Conservation (phyloP, 2,888 invertebrate species). For the Epinotia bilunana region DNA sequence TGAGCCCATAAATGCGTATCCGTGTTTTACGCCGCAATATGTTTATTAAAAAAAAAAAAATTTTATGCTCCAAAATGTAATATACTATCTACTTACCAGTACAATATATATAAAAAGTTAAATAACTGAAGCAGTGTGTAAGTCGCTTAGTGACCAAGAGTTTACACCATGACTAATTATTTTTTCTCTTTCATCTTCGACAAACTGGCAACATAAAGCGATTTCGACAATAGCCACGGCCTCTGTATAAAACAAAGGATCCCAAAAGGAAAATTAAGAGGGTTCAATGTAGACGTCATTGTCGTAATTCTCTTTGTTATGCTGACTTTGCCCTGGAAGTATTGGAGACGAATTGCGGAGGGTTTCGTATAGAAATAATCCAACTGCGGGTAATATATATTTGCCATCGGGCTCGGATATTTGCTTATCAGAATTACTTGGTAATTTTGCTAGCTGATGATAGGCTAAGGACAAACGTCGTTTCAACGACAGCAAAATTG, state of each 20-base stretch:
- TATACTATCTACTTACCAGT: neutral
- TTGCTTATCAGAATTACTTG: slow-evolving; percentile 40
- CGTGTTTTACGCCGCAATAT: neutral
- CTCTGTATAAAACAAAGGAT: slow-evolving; percentile 67
- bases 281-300: slow-evolving; percentile 61
- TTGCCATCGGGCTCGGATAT: slow-evolving; percentile 34
- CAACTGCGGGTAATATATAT: slow-evolving; percentile 44
- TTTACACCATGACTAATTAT: slow-evolving; percentile 66
- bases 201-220: slow-evolving; percentile 63
- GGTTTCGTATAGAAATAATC: slow-evolving; percentile 46
- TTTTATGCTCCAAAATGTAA: neutral
- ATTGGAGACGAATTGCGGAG: slow-evolving; percentile 51
- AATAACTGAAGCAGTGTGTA: neutral
- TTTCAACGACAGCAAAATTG: slow-evolving; percentile 10
- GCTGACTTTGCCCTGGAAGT: slow-evolving; percentile 51
- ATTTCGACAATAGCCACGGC: slow-evolving; percentile 65
- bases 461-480: neutral
- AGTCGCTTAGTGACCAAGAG: slow-evolving; percentile 48
- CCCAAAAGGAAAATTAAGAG: slow-evolving; percentile 66
- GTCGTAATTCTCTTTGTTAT: slow-evolving; percentile 69
- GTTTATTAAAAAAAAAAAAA: neutral
- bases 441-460: slow-evolving; percentile 20
- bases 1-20: slow-evolving; percentile 18
- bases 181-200: slow-evolving; percentile 67
- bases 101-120: neutral